These are phyloP conservation scores for Luffia ferchaultella DNA, from an alignment of 2,888 invertebrate species.

Conservation along the genomic window DNA sequence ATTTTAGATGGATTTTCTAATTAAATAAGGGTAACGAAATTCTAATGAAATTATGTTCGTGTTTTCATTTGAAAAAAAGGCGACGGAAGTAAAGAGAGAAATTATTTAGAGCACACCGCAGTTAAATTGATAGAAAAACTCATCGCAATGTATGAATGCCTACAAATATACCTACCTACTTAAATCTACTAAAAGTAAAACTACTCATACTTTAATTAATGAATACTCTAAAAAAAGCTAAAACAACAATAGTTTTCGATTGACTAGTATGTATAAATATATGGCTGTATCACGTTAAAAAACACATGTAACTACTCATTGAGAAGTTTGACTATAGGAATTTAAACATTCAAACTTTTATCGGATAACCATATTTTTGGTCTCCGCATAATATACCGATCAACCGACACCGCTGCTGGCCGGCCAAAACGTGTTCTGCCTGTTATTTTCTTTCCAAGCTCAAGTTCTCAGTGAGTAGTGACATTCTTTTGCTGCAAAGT, in stretches of 20 bases:
- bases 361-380: conserved; percentile 5
- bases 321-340: not conserved
- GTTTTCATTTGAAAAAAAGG: too few relatives aligned
- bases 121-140: not conserved
- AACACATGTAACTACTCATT: not conserved
- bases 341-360: not conserved
- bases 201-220: not conserved
- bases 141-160: not conserved
- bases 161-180: conserved; percentile 1
- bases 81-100: too few relatives aligned
- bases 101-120: not conserved
- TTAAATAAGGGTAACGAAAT: too few relatives aligned
- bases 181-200: not conserved
- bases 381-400: conserved; percentile 38
- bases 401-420: conserved; percentile 20
- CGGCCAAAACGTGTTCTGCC: conserved; percentile 11
- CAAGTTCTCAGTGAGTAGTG: too few relatives aligned
- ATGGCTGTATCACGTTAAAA: too few relatives aligned
- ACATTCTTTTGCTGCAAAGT: too few relatives aligned
- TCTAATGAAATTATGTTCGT: too few relatives aligned
- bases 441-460: not conserved
- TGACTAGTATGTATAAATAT: too few relatives aligned
- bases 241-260: too few relatives aligned
- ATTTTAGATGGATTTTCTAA: not conserved
- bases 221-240: too few relatives aligned